A percentile compares a stretch with the other conserved stretches of the same genome.
Conservation (phyloP, 2,113 vertebrate genomes). For the Bothrops jararaca region DNA sequence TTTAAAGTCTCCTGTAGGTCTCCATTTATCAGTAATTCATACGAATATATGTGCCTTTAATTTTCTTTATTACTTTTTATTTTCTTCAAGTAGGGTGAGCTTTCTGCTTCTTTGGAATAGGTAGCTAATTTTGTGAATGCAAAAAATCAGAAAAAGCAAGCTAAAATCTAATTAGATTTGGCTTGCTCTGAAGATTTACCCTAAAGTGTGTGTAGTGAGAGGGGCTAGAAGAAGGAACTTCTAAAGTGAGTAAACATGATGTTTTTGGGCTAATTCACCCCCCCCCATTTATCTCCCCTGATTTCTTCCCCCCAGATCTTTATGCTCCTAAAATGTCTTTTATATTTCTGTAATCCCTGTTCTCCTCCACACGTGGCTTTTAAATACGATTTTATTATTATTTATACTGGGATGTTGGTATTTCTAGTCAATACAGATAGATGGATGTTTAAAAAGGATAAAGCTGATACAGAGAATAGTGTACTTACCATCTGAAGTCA, state of each 20-base stretch:
- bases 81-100: neutral
- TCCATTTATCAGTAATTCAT: neutral
- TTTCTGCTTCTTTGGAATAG: neutral
- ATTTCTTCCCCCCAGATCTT: neutral
- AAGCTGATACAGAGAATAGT: neutral
- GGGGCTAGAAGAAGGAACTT: neutral
- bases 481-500: constrained; percentile 78
- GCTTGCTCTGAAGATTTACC: neutral
- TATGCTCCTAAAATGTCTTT: neutral
- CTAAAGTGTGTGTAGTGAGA: neutral
- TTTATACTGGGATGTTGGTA: too few species aligned
- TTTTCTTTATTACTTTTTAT: neutral
- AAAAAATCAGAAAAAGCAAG: neutral
- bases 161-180: neutral
- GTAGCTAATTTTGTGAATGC: neutral
- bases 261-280: neutral
- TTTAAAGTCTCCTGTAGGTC: neutral
- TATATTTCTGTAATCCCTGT: neutral
- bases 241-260: neutral
- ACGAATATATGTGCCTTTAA: neutral
- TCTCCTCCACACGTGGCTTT: neutral
- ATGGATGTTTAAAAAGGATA: neutral
- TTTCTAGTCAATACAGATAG: neutral
- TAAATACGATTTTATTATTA: too few species aligned
- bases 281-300: neutral